Base-by-base conservation (phyloP, 2,888 invertebrate species). In the Plebejus melissa region DNA sequence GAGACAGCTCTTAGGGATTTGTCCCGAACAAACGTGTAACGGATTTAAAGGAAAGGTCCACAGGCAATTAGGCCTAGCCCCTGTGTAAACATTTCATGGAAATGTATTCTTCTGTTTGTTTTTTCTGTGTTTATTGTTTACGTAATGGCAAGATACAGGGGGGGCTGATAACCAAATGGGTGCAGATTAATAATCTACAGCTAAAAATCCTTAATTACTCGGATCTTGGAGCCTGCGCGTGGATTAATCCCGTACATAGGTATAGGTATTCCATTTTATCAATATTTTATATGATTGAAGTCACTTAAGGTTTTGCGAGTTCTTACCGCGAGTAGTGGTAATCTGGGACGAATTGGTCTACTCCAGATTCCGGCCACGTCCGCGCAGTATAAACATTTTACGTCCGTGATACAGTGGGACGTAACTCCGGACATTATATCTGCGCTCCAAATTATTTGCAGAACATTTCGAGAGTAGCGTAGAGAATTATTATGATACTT, bases 1-100 rank as follows among this genome's bases (percentile, higher is more conserved):
- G 70, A n/a, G 69, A 38, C 69, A 46, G 71, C 71, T 71, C 50
- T 72, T 50, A 72, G 46, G 50, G 72, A 72, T 72, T 72, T 72
- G 72, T 72, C 72, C 72, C 32, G 16, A 50, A 54, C 50, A 72
- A 72, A 72, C 54, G 32, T 54, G 50, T 28, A 54, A 72, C 50
- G 54, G 72, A 54, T 72, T 71, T 72, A 50, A 28, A 54, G 50
- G 72, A 54, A 16, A 6, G 28, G 54, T 28, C 32, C 54, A 22
- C 46, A 50, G 11, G 41, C 72, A 70, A 70, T 41, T n/a, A 70
- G 22, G 28, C 11, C 65, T 32, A 65, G 65, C 4, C 13, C 4
- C 13, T 65, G 65, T 65, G 13, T 36, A 65, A 65, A 36, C 32
- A 65, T 65, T 65, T 65, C 5, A 65, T 65, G 32, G 65, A 65